phyloP scores from a whole-genome alignment of 2,113 vertebrate genomes.

The Pelvicachromis taeniatus region DNA sequence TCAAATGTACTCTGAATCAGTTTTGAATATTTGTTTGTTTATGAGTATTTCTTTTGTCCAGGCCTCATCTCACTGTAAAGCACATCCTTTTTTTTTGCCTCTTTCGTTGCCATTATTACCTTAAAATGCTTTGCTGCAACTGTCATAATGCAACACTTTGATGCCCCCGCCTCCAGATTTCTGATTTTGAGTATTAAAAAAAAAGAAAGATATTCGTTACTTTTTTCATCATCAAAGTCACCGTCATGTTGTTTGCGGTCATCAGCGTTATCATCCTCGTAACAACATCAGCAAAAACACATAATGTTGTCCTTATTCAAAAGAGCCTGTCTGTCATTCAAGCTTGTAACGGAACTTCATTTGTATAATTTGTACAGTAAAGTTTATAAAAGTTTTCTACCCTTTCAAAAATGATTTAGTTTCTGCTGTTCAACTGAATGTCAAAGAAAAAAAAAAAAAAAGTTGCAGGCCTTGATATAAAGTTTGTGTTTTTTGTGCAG shows the following conservation, averaged over 20 bases:
- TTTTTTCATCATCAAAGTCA: neutral
- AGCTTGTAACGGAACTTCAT: constrained; percentile 67
- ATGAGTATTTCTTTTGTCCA: constrained; percentile 7
- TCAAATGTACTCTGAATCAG: constrained; percentile 18
- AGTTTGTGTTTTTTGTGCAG: constrained; percentile 86
- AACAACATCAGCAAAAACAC: neutral
- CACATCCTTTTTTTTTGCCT: neutral
- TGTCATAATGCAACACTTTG: neutral
- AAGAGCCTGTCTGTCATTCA: constrained; percentile 60
- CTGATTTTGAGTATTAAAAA: neutral
- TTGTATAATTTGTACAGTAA: constrained; percentile 96
- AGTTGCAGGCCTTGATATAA: constrained; percentile 79
- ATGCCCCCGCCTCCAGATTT: neutral
- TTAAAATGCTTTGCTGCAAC: constrained; percentile 23
- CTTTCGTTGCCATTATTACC: neutral
- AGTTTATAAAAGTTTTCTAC: constrained; percentile 97
- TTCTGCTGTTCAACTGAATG: constrained; percentile 86
- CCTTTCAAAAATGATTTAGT: constrained; percentile 88
- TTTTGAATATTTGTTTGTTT: neutral
- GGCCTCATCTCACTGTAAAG: neutral
- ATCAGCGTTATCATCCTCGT: constrained; percentile 1
- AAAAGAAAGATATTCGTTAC: neutral
- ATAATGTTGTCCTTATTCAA: constrained; percentile 27
- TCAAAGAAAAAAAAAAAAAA: constrained; percentile 72
- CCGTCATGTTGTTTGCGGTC: neutral